phyloP scores from a whole-genome alignment of 2,113 vertebrate species.

The Alethe castanea region DNA sequence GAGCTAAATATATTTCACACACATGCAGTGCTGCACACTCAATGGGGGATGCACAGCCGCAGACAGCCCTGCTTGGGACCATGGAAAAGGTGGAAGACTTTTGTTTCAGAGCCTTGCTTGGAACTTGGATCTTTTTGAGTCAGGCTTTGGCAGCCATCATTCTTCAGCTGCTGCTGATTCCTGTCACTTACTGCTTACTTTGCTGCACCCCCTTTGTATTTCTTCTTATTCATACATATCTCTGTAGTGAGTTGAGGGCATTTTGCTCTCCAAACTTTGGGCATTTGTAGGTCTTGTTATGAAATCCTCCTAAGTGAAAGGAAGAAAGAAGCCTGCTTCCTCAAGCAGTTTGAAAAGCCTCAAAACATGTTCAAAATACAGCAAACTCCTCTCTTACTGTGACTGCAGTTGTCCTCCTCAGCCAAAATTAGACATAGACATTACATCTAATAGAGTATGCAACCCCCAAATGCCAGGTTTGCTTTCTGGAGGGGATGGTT shows the following conservation, averaged over 20 bases:
- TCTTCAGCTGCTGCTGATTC: not conserved
- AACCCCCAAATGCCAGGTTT: not conserved
- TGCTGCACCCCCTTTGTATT: not conserved
- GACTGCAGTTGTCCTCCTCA: not conserved
- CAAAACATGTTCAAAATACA: not conserved
- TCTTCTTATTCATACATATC: not conserved
- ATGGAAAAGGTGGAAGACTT: not conserved
- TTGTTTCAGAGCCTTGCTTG: not conserved
- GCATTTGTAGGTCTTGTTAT: not conserved
- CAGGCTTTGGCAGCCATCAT: not conserved
- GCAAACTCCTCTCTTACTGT: not conserved
- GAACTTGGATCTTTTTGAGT: not conserved
- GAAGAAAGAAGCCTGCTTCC: not conserved
- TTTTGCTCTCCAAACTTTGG: not conserved
- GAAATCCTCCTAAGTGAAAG: not conserved
- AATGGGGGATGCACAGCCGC: not conserved
- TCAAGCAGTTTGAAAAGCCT: not conserved
- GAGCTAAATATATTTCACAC: not conserved
- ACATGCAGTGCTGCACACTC: rapidly evolving
- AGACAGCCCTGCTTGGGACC: not conserved
- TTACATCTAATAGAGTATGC: not conserved
- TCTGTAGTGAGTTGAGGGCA: not conserved
- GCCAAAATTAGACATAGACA: not conserved
- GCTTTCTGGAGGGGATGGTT: not conserved
- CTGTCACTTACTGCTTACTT: not conserved